phyloP scores from a whole-genome alignment of 2,888 invertebrate species.

The Caenorhabditis sp. region DNA sequence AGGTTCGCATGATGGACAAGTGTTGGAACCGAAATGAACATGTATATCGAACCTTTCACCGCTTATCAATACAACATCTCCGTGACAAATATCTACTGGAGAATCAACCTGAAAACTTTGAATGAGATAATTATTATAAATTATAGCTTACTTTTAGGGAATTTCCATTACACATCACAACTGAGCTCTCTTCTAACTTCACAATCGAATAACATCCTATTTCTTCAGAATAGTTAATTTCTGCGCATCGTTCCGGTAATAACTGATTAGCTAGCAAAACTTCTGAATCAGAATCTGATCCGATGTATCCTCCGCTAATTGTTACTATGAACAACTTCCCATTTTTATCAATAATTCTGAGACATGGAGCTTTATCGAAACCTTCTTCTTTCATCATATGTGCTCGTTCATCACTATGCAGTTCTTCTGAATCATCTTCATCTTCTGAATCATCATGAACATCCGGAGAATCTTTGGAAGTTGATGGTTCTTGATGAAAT shows the following conservation, averaged over 20 bases:
- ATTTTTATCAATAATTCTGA: conserved; percentile 58
- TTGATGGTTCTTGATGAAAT: background rate
- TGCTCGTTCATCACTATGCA: conserved; percentile 40
- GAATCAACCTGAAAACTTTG: conserved; percentile 17
- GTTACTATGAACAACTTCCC: conserved; percentile 58
- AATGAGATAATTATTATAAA: background rate
- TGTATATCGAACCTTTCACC: conserved; percentile 48
- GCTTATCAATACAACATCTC: conserved; percentile 45
- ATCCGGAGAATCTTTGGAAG: conserved; percentile 1
- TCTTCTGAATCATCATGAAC: conserved; percentile 22
- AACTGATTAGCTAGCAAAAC: conserved; percentile 22
- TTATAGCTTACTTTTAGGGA: conserved; percentile 14
- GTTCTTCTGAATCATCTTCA: conserved; percentile 30
- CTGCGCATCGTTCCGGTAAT: conserved; percentile 31
- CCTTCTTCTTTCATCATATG: conserved; percentile 55
- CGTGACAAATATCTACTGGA: conserved; percentile 48
- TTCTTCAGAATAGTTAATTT: conserved; percentile 30
- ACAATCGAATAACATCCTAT: conserved; percentile 28
- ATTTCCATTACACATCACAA: conserved; percentile 25
- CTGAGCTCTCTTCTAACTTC: conserved; percentile 21
- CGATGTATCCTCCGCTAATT: conserved; percentile 59
- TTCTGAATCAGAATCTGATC: conserved; percentile 43
- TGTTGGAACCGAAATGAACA: conserved; percentile 78
- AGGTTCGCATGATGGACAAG: conserved; percentile 92
- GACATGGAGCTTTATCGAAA: conserved; percentile 58